phyloP scores from a whole-genome alignment of 2,113 vertebrate species.

The Halichoeres trimaculatus region DNA sequence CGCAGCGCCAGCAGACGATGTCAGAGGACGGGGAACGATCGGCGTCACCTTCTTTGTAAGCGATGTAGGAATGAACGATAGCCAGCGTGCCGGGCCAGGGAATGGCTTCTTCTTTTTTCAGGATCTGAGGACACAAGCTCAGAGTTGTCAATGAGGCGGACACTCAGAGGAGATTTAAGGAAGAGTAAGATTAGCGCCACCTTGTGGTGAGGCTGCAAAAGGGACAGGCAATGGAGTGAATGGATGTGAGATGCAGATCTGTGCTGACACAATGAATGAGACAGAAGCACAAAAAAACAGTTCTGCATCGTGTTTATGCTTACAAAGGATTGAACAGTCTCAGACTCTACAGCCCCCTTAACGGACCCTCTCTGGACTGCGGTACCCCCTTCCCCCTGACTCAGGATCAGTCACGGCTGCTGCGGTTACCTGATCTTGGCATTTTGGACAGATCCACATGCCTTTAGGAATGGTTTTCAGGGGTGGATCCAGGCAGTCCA shows the following conservation, averaged over 20 bases:
- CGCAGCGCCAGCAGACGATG: accelerated
- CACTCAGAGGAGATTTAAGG: slow-evolving; percentile 31
- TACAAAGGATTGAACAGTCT: slow-evolving; percentile 84
- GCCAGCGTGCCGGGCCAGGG: slow-evolving; percentile 99
- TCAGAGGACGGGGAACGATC: accelerated
- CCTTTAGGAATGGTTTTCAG: slow-evolving; percentile 99
- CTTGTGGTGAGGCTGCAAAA: slow-evolving; percentile 56
- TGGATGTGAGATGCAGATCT: slow-evolving; percentile 78
- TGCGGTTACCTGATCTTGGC: slow-evolving; percentile 97
- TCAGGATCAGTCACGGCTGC: slow-evolving; percentile 63
- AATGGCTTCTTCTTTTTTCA: slow-evolving; percentile 99
- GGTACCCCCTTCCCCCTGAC: slow-evolving; percentile 61
- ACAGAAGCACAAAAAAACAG: slow-evolving; percentile 77
- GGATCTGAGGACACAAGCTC: slow-evolving; percentile 87
- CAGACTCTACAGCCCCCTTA: slow-evolving; percentile 33
- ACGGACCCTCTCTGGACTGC: slow-evolving; percentile 48
- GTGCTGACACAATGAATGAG: slow-evolving; percentile 79
- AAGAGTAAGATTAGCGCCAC: slow-evolving; percentile 34
- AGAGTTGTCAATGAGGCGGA: slow-evolving; percentile 50
- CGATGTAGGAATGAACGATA: slow-evolving; percentile 99
- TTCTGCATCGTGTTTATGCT: slow-evolving; percentile 72
- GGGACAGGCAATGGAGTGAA: slow-evolving; percentile 73
- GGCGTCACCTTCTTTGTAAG: slow-evolving; percentile 97
- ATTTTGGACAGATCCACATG: slow-evolving; percentile 99
- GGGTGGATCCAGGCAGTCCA: slow-evolving; percentile 99